Evolutionary conservation across 2,797 vertebrate genomes (phyloP).

Genomic region (Stomatorhinus walkeri): DNA sequence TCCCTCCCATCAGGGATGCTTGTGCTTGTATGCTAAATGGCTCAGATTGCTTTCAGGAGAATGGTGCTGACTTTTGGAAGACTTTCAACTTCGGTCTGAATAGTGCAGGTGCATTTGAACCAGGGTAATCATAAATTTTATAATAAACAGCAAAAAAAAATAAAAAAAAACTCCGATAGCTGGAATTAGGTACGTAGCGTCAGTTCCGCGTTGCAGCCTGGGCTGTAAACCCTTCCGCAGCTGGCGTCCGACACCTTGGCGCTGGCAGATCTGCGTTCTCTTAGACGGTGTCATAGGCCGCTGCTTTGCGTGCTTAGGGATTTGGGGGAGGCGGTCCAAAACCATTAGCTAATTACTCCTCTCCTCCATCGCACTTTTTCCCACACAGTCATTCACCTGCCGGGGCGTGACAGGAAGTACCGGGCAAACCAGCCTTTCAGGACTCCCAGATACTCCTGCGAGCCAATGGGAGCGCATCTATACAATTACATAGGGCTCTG

Average conservation of each 20-base stretch:
- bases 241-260: background rate
- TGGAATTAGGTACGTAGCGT: background rate
- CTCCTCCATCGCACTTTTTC: background rate
- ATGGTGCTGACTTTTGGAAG: background rate
- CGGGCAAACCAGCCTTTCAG: conserved; percentile 4
- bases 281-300: background rate
- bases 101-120: background rate
- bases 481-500: background rate
- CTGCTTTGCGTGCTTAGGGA: background rate
- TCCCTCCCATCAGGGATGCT: background rate
- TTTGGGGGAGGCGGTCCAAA: background rate
- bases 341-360: conserved; percentile 3
- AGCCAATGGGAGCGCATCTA: background rate
- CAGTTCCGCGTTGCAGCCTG: background rate
- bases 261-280: background rate
- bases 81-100: background rate
- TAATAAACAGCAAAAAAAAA: background rate
- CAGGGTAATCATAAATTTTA: background rate
- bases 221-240: background rate
- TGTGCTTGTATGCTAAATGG: background rate
- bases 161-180: background rate
- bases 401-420: background rate
- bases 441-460: background rate
- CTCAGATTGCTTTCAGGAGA: background rate
- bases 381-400: background rate